Evolutionary conservation across 2,888 invertebrate genomes (phyloP), one percentile per base, ranked within the genome.

Genomic region (Heliconius charithonia): DNA sequence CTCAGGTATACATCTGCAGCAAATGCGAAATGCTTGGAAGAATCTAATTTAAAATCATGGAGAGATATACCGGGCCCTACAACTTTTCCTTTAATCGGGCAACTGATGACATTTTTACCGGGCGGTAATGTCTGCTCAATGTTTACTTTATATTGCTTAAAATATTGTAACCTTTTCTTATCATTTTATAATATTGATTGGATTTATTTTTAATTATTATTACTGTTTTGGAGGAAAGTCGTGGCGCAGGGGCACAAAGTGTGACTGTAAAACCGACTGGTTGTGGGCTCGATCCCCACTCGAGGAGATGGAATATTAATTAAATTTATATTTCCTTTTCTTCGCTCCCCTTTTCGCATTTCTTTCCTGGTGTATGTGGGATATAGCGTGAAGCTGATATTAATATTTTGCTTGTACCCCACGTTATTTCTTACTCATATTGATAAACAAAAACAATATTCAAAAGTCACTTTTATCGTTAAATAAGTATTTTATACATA

Each of bases 11-110:
- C 77, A 67, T 75, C 83, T 59, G 78, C 81, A 12, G 81, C 70
- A n/a, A 80, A 76, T 65, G 41, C 75, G 13, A 76, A 77, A 65
- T 76, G 45, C 22, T 76, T 66, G 22, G 74, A 81, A 13, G 79
- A 76, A n/a, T 41, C 59, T 19, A 74, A 77, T 1, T 62, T 81
- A 13, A 91, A 89, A 71, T 83, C 92, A 75, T 94, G 89, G 89
- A 86, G 86, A 51, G 92, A 95, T 2, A 94, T 95, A 9, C 95
- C 95, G 0, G 95, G 95, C 1, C 95, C 95, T 0, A 85, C 89
- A 9, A 83, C 91, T 1, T 77, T 91, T 45, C 94, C 95, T 0
- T 29, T 95, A 9, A 84, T 95, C 63, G 95, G 94, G 10, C 86
- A 84, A 76, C 13, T 89, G 0, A 83, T 80, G 4, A 86, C 90